Evolutionary conservation across 1,140 invertebrate species (phyloP).

Genomic region (Cherax destructor): DNA sequence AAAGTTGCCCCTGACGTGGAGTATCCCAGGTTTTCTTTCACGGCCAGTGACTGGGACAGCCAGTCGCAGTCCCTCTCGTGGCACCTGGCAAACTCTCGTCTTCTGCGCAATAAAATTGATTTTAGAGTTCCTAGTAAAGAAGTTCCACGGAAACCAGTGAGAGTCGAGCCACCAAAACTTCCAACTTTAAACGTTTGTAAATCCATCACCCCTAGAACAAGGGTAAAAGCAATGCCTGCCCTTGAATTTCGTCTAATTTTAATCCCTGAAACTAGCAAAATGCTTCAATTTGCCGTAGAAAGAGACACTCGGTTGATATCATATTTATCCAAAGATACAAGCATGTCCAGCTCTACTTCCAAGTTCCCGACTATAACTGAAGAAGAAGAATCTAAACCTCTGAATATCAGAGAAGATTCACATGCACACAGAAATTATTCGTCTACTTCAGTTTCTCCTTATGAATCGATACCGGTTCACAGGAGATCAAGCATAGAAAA

Average conservation of each 20-base stretch:
- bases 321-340: constrained; percentile 26
- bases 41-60: background rate
- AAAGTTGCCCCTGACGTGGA: constrained; percentile 22
- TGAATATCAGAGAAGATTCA: background rate
- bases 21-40: constrained; percentile 36
- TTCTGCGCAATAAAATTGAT: constrained; percentile 48
- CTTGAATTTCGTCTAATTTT: constrained; percentile 47
- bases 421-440: background rate
- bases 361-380: constrained; percentile 52
- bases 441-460: background rate
- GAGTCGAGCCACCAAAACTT: constrained; percentile 47
- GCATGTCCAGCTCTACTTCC: background rate
- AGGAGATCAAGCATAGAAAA: background rate
- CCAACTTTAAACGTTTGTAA: background rate
- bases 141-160: constrained; percentile 44
- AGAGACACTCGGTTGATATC: constrained; percentile 44
- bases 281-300: constrained; percentile 46
- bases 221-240: background rate
- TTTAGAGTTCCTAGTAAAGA: constrained; percentile 2
- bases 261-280: constrained; percentile 56
- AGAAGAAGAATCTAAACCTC: constrained; percentile 42
- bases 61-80: constrained; percentile 13
- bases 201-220: background rate
- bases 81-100: constrained; percentile 52
- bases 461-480: constrained; percentile 23